Evolutionary conservation across 2,888 invertebrate genomes (phyloP), one percentile per base, ranked within the genome.

Genomic region (Metallyticus violacea): DNA sequence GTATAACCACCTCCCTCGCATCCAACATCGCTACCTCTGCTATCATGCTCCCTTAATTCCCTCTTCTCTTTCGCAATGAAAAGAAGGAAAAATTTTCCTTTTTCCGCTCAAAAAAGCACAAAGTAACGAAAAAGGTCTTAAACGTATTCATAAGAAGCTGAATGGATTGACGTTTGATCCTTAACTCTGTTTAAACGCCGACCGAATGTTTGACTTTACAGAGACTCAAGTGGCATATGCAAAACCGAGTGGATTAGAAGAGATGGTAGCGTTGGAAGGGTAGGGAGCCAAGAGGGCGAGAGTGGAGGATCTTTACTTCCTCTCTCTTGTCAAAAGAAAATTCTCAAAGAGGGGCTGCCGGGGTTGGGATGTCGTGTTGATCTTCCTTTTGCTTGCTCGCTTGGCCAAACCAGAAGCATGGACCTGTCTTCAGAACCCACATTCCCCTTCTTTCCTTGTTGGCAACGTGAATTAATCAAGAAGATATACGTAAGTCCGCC

Each of bases 201-300:
- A 85, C 88, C 88, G 83, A 88, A 88, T 89, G 88, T 88, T 89
- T 89, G 89, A 88, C 88, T 89, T 88, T 62, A 86, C 77, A 86
- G 86, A 79, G 62, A 86, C 88, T 88, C 88, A 85, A 88, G 88
- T 89, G 88, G 89, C 89, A 89, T 89, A 89, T 89, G 89, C 89
- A 88, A 89, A 89, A 88, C 88, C 83, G 88, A 88, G 88, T 88
- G 88, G 89, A 88, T 88, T 88, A 88, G 81, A 87, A 87, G 87
- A 85, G 85, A 83, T 85, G 86, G 87, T 28, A 6, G 29, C 76
- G 30, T 25, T 6, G n/a, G 7, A 29, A 22, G 80, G 27, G 79
- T 26, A 27, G 27, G 79, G 83, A 30, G 25, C 15, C 5, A 62
- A n/a, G 25, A 15, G 79, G 76, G 27, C 76, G 86, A 82, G 81